Base-by-base conservation (phyloP, 2,797 vertebrate genomes). In the Pseudomugil gertrudae region DNA sequence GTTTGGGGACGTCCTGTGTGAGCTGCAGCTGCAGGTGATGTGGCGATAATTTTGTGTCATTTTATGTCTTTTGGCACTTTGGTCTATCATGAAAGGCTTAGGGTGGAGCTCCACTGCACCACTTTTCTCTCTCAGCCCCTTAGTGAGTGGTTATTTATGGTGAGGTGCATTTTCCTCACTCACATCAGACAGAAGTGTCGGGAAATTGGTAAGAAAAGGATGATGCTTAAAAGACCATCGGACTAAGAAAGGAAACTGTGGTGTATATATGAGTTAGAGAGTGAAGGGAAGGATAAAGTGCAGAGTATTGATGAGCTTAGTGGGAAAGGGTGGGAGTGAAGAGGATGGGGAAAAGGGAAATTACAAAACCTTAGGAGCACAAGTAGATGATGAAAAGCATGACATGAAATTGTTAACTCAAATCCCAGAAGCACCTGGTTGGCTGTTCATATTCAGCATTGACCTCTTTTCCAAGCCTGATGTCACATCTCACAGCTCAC, bases 21-120 rank as follows among this genome's bases (percentile, higher is more conserved):
- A 64, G 67, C 52, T 69, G 69, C 56, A 83, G 79, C 79, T 72
- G 76, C 84, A 86, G 87, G 84, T 84, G 87, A 84, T 89, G 87
- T 85, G 85, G 85, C 80, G 74, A 78, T 74, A 11, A 78, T 83
- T 82, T 59, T 14, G 52, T 43, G 14, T 52, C 5, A 62, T 47
- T 66, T 73, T 80, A 71, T 72, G 74, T 79, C 66, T 77, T 83
- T 84, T 90, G 76, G 81, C 84, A 21, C 43, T 50, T 72, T 40
- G 50, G 70, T 83, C 79, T 74, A 9, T 83, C 66, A 82, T 85
- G 79, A 83, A 83, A 78, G 70, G 63, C 69, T 76, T 50, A 65
- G 74, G 79, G 76, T 70, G 82, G 78, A 76, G 78, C 57, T 35
- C 33, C 5, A 63, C 73, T 84, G 72, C 66, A 68, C 58, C 58